Percentiles rank a stretch among this genome's conserved stretches.
Conservation (phyloP, 1,140 invertebrate species). For the Battus philenor region DNA sequence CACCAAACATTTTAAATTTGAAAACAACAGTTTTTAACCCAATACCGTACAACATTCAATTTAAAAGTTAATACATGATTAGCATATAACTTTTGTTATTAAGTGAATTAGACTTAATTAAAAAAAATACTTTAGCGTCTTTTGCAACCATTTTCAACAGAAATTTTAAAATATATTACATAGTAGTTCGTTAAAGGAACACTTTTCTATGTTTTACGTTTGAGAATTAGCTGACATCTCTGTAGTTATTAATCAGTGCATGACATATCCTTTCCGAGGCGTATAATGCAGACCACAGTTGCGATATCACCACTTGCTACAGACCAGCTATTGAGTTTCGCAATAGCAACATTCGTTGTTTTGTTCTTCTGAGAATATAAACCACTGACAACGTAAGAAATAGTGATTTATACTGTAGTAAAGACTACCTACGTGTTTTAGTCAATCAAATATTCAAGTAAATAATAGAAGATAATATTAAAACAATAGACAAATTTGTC, state of each 20-base stretch:
- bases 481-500: too few relatives aligned
- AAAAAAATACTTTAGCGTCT: not conserved
- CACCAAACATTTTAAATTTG: too few relatives aligned
- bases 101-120: not conserved
- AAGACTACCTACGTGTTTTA: too few relatives aligned
- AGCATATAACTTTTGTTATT: too few relatives aligned
- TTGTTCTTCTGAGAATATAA: not conserved
- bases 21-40: too few relatives aligned
- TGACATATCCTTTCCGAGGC: conserved; percentile 6
- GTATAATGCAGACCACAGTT: conserved; percentile 8
- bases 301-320: conserved; percentile 1
- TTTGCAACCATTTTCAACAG: too few relatives aligned
- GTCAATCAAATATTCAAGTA: too few relatives aligned
- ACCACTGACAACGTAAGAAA: not conserved
- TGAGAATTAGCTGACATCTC: conserved; percentile 1
- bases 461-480: too few relatives aligned
- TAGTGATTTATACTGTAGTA: not conserved
- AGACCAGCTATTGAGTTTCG: not conserved
- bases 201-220: not conserved
- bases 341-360: not conserved
- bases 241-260: conserved; percentile 14
- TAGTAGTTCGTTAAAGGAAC: too few relatives aligned
- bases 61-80: too few relatives aligned
- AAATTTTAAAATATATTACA: conserved; percentile 8
- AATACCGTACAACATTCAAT: too few relatives aligned